phyloP scores from a whole-genome alignment of 2,888 invertebrate species.

The Lacanobia wlatinum region DNA sequence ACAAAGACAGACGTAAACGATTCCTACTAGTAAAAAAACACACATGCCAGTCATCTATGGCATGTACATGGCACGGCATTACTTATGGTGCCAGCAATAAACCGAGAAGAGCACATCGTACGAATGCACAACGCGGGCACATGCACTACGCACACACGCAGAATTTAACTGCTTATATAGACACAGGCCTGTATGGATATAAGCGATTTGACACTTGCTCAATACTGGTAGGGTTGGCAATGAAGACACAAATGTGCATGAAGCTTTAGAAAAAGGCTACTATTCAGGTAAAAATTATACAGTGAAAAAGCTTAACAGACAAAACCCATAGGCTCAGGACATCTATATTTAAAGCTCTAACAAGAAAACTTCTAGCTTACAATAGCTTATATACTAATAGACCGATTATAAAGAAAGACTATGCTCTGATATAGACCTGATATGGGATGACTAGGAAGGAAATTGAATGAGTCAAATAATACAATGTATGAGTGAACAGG shows the following conservation, averaged over 20 bases:
- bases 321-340: no score
- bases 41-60: slow-evolving; percentile 6
- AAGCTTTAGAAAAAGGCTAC: neutral
- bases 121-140: slow-evolving; percentile 57
- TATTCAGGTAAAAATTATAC: no score
- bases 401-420: neutral
- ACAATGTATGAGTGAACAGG: neutral
- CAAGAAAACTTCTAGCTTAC: no score
- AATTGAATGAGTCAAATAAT: slow-evolving; percentile 19
- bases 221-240: slow-evolving; percentile 71
- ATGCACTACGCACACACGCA: slow-evolving; percentile 66
- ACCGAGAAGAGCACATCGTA: slow-evolving; percentile 60
- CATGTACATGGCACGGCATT: slow-evolving; percentile 13
- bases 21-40: slow-evolving; percentile 6
- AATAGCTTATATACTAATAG: neutral
- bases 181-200: slow-evolving; percentile 66
- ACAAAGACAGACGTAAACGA: neutral
- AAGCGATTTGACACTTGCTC: slow-evolving; percentile 82
- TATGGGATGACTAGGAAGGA: neutral
- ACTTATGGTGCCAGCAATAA: slow-evolving; percentile 47
- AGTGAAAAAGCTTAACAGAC: no score
- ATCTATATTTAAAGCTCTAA: no score
- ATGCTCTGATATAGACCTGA: neutral
- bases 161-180: slow-evolving; percentile 62
- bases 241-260: neutral